These are phyloP conservation scores for Lineus longissimus DNA, from an alignment of 1,140 invertebrate species.

Conservation along the genomic window DNA sequence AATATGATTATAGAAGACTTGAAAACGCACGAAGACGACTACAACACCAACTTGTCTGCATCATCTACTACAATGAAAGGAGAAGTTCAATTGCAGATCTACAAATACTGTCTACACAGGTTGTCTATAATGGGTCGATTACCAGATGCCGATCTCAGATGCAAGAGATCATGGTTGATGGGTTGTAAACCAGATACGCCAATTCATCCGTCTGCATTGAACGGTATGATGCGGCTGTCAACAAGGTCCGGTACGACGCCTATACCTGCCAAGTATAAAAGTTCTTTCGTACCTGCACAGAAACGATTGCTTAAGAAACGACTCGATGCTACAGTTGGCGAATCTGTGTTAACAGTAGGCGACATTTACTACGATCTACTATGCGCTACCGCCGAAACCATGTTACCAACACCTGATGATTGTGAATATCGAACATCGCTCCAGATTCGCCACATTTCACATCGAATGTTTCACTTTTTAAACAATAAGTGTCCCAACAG, in stretches of 20 bases:
- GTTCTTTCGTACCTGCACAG: too few species aligned
- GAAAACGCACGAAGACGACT: not conserved
- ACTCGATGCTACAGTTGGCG: too few species aligned
- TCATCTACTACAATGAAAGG: constrained; percentile 3
- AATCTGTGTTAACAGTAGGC: not conserved
- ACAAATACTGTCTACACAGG: not conserved
- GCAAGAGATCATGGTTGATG: not conserved
- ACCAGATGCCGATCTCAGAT: not conserved
- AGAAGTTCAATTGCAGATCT: not conserved
- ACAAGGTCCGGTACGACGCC: not conserved
- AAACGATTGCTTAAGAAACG: too few species aligned
- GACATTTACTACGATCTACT: not conserved
- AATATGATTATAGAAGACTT: not conserved
- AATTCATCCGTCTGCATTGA: not conserved
- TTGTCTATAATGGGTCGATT: not conserved
- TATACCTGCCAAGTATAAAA: too few species aligned
- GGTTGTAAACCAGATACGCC: not conserved
- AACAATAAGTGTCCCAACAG: not conserved
- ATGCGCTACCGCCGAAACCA: not conserved
- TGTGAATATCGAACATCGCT: not conserved
- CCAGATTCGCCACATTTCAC: not conserved
- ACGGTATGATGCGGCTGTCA: not conserved
- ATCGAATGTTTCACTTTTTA: not conserved
- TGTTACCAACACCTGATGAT: not conserved
- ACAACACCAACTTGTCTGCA: not conserved